These are phyloP conservation scores for Sapajus apella DNA, from an alignment of 2,113 vertebrate genomes.

Conservation along the genomic window DNA sequence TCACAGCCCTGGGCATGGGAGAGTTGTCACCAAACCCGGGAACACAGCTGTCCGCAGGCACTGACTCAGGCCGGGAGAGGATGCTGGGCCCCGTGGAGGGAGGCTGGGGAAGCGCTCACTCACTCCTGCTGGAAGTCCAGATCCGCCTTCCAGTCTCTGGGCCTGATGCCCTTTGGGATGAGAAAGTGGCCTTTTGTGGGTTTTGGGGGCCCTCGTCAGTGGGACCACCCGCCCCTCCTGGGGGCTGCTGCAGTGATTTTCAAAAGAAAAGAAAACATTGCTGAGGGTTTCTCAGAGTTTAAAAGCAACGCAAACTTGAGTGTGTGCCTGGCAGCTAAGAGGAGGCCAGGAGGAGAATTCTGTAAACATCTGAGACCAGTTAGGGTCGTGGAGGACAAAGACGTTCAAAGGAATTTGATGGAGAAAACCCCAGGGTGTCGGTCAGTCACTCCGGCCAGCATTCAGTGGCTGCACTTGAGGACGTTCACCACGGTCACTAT, in stretches of 20 bases:
- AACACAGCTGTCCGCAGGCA: accelerated
- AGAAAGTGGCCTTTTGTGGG: background rate
- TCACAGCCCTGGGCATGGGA: background rate
- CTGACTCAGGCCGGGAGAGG: background rate
- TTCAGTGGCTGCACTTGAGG: background rate
- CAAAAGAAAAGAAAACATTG: background rate
- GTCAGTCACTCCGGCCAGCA: too few relatives aligned
- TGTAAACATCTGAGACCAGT: background rate
- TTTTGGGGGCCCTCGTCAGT: background rate
- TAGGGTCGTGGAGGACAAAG: background rate
- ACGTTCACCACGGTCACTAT: accelerated
- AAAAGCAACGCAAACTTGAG: background rate
- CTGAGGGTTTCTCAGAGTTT: background rate
- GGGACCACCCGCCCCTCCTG: too few relatives aligned
- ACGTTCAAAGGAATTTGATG: background rate
- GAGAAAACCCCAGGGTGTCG: background rate
- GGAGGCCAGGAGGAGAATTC: background rate
- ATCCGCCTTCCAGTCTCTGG: accelerated
- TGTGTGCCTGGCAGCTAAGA: background rate
- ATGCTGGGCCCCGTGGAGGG: background rate
- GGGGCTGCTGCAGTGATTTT: background rate
- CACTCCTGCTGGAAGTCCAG: background rate
- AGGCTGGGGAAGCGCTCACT: too few relatives aligned
- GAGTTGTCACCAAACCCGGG: background rate
- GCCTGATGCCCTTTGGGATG: background rate